Percentiles rank a stretch among this genome's conserved stretches.
Conservation (phyloP, 37 sponge, comb jelly and placozoan species). For the Chondrosia reniformis region DNA sequence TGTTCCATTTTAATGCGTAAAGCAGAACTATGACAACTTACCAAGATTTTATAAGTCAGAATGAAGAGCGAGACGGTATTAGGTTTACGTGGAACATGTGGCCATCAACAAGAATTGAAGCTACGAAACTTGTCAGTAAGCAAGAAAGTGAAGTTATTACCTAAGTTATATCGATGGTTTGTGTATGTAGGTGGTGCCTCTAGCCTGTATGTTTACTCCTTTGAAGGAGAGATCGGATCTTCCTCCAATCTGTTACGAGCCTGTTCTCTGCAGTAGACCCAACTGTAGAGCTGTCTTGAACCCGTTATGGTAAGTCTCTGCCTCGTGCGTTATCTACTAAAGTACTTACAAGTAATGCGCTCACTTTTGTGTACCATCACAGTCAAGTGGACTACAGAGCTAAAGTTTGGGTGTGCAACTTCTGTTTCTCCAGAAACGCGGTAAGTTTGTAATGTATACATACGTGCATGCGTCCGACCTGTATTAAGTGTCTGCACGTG, state of each 20-base stretch:
- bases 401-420: slow-evolving; percentile 92
- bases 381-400: slow-evolving; percentile 95
- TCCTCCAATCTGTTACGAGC: slow-evolving; percentile 93
- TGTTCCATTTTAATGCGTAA: not conserved
- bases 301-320: slow-evolving; percentile 79
- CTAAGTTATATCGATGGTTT: not conserved
- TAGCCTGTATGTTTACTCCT: slow-evolving; percentile 81
- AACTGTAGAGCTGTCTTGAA: slow-evolving; percentile 93
- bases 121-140: slow-evolving; percentile 77
- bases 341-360: not conserved
- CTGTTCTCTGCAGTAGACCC: slow-evolving; percentile 83
- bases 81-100: slow-evolving; percentile 97
- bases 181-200: slow-evolving; percentile 82
- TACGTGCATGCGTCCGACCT: too few relatives aligned
- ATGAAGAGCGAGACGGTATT: slow-evolving; percentile 94
- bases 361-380: not conserved
- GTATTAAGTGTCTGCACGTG: too few relatives aligned
- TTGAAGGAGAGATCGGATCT: slow-evolving; percentile 96
- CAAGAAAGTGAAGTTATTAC: not conserved
- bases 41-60: slow-evolving; percentile 91
- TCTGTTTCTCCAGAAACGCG: slow-evolving; percentile 92
- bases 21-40: slow-evolving; percentile 77
- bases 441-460: slow-evolving; percentile 42
- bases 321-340: not conserved
- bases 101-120: slow-evolving; percentile 94